Evolutionary conservation across 2,888 invertebrate species (phyloP).

Genomic region (Pantelozetes paolii): DNA sequence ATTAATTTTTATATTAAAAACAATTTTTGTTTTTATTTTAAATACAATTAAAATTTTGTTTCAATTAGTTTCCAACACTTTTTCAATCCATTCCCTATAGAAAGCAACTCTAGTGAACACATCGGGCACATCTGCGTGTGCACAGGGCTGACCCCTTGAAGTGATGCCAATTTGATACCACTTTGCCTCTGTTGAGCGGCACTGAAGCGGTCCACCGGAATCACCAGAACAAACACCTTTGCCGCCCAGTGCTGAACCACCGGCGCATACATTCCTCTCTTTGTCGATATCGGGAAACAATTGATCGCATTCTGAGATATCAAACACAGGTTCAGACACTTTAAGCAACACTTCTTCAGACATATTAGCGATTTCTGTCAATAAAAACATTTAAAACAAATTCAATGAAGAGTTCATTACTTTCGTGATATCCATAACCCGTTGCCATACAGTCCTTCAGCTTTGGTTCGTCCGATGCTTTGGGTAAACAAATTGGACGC

Average conservation of each 20-base stretch:
- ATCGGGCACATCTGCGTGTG: slow-evolving; percentile 4
- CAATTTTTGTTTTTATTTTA: no score
- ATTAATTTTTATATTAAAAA: no score
- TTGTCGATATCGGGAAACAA: background rate
- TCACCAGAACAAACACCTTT: slow-evolving; percentile 48
- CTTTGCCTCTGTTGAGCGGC: background rate
- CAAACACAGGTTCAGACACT: background rate
- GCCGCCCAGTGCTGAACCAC: background rate
- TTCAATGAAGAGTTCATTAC: no score
- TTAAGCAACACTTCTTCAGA: background rate
- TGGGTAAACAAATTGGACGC: background rate
- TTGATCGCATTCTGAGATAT: background rate
- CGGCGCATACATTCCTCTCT: slow-evolving; percentile 29
- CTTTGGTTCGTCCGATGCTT: background rate
- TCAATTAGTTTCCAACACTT: background rate
- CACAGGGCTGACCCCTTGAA: slow-evolving; percentile 37
- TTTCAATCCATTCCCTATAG: slow-evolving; percentile 35
- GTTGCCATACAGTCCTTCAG: slow-evolving; percentile 14
- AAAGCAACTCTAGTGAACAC: slow-evolving; percentile 21
- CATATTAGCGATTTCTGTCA: no score
- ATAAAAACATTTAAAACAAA: no score
- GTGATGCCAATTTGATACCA: slow-evolving; percentile 37
- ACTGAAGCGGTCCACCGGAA: slow-evolving; percentile 34
- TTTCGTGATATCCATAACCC: slow-evolving; percentile 31
- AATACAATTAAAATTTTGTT: background rate